Conservation (phyloP, 1,140 invertebrate species). For the Zaprionus kolodkinae region DNA sequence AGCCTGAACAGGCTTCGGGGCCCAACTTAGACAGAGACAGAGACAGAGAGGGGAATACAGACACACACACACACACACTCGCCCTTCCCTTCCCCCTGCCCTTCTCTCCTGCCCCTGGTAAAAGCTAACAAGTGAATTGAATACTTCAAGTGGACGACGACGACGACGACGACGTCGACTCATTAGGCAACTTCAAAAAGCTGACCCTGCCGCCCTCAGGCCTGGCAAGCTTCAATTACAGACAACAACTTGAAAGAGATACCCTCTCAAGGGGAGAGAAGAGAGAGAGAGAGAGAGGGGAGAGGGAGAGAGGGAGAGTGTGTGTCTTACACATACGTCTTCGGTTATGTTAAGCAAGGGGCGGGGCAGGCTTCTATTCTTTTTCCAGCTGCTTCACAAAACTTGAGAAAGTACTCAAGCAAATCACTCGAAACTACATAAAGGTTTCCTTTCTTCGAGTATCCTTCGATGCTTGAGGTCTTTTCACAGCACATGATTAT, state of each 20-base stretch:
- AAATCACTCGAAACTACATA: conserved; percentile 1
- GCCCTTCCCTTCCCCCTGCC: conserved; percentile 9
- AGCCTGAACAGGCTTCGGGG: conserved; percentile 33
- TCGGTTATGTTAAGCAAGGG: not conserved
- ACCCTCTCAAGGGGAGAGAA: not conserved
- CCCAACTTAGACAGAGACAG: conserved; percentile 4
- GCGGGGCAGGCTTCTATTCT: not conserved
- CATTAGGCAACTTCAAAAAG: conserved; percentile 51
- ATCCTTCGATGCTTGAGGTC: conserved; percentile 4
- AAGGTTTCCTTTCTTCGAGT: not conserved
- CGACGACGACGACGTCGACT: conserved; percentile 28
- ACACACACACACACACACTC: not conserved
- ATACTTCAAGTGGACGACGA: conserved; percentile 23
- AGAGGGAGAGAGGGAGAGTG: not conserved
- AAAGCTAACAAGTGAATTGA: conserved; percentile 40
- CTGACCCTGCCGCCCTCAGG: conserved; percentile 25
- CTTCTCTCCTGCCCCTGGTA: not conserved
- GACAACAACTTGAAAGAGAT: conserved; percentile 2
- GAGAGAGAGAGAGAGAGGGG: no score
- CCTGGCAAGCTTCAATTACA: conserved; percentile 28
- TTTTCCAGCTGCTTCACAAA: not conserved
- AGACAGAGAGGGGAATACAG: no score
- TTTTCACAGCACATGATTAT: not conserved
- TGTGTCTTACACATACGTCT: not conserved
- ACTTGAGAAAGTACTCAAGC: not conserved